Evolutionary conservation across 2,888 invertebrate species (phyloP).

Genomic region (Pimpla rufipes): DNA sequence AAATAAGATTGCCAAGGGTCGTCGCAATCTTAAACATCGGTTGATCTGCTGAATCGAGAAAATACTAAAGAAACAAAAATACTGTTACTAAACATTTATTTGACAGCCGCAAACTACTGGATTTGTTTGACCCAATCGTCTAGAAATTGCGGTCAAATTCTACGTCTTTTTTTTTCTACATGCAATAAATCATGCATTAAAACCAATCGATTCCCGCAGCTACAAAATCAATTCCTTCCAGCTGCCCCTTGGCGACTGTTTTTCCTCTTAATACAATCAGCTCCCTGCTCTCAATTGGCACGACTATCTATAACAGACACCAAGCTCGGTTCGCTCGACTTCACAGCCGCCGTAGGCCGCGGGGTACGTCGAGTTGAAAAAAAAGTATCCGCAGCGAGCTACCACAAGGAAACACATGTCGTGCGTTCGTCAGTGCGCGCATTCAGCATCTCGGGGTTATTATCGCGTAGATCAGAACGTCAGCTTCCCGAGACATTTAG

Average conservation of each 20-base stretch:
- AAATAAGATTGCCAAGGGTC: no score
- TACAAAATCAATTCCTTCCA: neutral
- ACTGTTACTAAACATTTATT: no score
- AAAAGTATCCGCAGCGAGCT: neutral
- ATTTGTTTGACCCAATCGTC: no score
- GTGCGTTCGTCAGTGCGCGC: slow-evolving; percentile 25
- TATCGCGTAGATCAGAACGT: slow-evolving; percentile 67
- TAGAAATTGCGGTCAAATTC: no score
- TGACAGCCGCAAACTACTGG: no score
- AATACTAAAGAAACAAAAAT: no score
- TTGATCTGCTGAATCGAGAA: no score
- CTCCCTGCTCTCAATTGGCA: slow-evolving; percentile 35
- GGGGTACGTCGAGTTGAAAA: neutral
- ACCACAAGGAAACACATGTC: slow-evolving; percentile 39
- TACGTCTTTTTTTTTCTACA: no score
- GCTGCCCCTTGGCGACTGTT: neutral
- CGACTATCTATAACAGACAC: slow-evolving; percentile 16
- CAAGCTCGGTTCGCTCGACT: slow-evolving; percentile 49
- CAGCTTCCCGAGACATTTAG: slow-evolving; percentile 67
- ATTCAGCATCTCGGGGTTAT: slow-evolving; percentile 59
- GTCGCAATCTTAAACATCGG: no score
- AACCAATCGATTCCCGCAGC: neutral
- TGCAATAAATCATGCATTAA: no score
- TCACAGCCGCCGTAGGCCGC: slow-evolving; percentile 50
- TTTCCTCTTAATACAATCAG: neutral